Conservation (phyloP, 2,113 vertebrate genomes). For the Vanacampus margaritifer region DNA sequence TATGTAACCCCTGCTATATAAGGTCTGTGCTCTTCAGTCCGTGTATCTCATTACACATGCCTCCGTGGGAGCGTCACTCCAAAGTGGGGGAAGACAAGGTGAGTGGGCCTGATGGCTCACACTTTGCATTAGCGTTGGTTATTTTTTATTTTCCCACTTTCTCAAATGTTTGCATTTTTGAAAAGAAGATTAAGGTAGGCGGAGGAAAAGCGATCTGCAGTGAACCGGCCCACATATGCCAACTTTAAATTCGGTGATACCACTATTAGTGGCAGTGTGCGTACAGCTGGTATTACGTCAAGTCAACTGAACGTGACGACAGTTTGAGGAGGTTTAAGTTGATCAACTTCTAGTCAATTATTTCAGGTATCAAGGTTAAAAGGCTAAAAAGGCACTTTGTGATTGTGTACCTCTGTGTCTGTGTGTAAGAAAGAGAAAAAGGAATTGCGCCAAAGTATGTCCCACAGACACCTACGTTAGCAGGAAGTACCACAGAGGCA, state of each 20-base stretch:
- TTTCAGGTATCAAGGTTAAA: background rate
- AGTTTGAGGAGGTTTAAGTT: background rate
- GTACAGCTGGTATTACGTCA: conserved; percentile 10
- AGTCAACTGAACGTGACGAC: conserved; percentile 3
- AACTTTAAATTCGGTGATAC: conserved; percentile 47
- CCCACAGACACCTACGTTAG: background rate
- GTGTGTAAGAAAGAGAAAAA: background rate
- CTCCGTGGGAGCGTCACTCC: conserved; percentile 13
- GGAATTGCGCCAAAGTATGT: background rate
- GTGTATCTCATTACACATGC: conserved; percentile 13
- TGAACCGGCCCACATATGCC: conserved; percentile 46
- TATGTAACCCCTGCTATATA: too few species aligned
- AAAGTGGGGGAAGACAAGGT: conserved; percentile 32
- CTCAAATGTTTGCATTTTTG: conserved; percentile 21
- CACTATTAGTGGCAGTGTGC: conserved; percentile 29
- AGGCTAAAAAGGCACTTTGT: background rate
- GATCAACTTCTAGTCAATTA: background rate
- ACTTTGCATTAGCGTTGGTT: background rate
- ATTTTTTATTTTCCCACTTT: conserved; percentile 9
- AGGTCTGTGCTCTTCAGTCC: too few species aligned
- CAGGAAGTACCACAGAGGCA: conserved; percentile 5
- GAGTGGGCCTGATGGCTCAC: conserved; percentile 8
- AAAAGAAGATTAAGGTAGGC: conserved; percentile 41
- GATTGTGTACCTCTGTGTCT: background rate
- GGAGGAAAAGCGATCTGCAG: conserved; percentile 37